Conservation (phyloP, 1,140 invertebrate genomes). For the Drosophila busckii region DNA sequence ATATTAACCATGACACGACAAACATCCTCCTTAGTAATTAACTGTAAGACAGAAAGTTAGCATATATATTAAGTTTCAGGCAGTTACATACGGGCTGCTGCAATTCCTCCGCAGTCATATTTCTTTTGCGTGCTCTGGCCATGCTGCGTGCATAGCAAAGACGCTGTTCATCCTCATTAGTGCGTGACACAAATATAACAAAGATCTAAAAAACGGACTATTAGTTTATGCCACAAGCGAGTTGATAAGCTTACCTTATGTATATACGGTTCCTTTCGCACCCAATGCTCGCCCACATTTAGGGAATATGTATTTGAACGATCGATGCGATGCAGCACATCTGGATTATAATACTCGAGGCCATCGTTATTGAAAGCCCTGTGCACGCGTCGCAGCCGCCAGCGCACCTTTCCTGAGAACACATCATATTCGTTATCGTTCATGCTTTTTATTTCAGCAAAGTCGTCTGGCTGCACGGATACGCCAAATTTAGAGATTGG, state of each 20-base stretch:
- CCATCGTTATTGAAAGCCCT: slow-evolving; percentile 2
- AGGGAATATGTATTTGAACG: slow-evolving; percentile 10
- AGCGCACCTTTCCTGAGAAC: slow-evolving; percentile 7
- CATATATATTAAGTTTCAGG: background rate
- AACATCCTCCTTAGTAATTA: slow-evolving; percentile 12
- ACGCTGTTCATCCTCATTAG: slow-evolving; percentile 20
- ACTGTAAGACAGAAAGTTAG: background rate
- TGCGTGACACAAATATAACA: slow-evolving; percentile 14
- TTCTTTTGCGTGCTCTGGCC: background rate
- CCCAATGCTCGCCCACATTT: slow-evolving; percentile 26
- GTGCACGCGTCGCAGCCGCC: slow-evolving; percentile 10
- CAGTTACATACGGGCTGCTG: slow-evolving; percentile 3
- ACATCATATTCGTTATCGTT: slow-evolving; percentile 17
- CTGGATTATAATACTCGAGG: slow-evolving; percentile 21
- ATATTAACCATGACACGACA: slow-evolving; percentile 13
- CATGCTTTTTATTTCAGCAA: slow-evolving; percentile 6
- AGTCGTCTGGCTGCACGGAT: slow-evolving; percentile 28
- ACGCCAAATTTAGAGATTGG: slow-evolving; percentile 15
- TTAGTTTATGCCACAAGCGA: background rate
- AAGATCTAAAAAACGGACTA: slow-evolving; percentile 4
- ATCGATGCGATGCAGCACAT: slow-evolving; percentile 27
- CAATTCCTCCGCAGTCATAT: background rate
- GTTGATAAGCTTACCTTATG: slow-evolving; percentile 11
- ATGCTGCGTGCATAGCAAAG: slow-evolving; percentile 23
- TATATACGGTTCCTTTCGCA: slow-evolving; percentile 14